These are phyloP conservation scores for Urophycis tenuis DNA, from an alignment of 2,797 vertebrate species.

Conservation along the genomic window DNA sequence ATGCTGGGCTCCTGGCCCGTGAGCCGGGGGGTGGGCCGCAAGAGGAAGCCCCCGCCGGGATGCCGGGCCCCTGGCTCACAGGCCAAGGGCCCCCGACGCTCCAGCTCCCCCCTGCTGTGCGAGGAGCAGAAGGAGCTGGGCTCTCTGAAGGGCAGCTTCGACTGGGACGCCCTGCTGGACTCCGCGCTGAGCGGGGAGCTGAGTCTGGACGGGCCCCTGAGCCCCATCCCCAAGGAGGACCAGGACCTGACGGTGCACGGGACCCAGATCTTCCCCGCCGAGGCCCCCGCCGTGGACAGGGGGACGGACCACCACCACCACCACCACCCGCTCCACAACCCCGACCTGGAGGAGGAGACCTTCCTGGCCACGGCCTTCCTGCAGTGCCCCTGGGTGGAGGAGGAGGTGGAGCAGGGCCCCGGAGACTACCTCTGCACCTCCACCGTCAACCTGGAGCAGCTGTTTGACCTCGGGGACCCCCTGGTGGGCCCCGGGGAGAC, in stretches of 20 bases:
- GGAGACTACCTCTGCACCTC: constrained; percentile 73
- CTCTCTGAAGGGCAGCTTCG: constrained; percentile 88
- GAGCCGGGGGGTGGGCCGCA: constrained; percentile 59
- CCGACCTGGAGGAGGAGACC: constrained; percentile 82
- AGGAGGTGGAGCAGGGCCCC: constrained; percentile 60
- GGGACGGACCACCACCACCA: constrained; percentile 34
- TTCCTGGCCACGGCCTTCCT: constrained; percentile 86
- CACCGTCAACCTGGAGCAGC: constrained; percentile 73
- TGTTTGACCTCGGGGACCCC: constrained; percentile 76
- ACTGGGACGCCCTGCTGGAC: constrained; percentile 90
- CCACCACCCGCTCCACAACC: constrained; percentile 10
- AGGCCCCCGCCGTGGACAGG: constrained; percentile 35
- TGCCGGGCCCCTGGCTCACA: constrained; percentile 51
- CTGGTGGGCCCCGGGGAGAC: constrained; percentile 64
- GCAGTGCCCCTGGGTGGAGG: constrained; percentile 81
- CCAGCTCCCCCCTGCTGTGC: constrained; percentile 74
- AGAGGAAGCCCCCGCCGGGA: constrained; percentile 71
- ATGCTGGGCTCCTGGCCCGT: constrained; percentile 64
- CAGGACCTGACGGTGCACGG: constrained; percentile 71
- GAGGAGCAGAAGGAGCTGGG: constrained; percentile 84
- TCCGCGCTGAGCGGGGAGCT: constrained; percentile 77
- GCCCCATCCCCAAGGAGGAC: constrained; percentile 65
- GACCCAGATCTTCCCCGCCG: constrained; percentile 59
- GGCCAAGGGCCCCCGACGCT: constrained; percentile 65
- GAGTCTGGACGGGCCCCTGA: constrained; percentile 76